Conservation (phyloP, 2,113 vertebrate genomes). For the Helogale parvula region DNA sequence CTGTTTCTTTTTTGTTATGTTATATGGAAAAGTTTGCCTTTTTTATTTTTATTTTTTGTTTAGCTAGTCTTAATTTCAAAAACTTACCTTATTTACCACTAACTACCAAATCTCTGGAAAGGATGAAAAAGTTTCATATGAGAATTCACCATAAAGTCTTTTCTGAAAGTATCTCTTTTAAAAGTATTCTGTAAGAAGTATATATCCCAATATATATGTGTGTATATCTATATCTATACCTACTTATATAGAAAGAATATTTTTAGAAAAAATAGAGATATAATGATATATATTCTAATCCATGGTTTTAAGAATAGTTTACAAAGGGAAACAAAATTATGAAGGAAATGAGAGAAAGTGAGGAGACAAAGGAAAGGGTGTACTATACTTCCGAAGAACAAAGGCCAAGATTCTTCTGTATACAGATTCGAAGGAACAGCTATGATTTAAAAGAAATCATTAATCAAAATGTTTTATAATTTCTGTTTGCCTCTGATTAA, state of each 20-base stretch:
- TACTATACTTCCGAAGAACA: background rate
- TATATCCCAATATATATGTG: background rate
- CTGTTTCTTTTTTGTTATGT: background rate
- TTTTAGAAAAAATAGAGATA: background rate
- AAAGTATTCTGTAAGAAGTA: background rate
- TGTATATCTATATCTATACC: background rate
- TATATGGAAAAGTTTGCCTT: background rate
- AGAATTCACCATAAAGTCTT: background rate
- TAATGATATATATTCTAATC: background rate
- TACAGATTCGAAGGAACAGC: background rate
- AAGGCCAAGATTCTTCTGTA: background rate
- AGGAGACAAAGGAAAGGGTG: background rate
- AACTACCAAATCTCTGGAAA: background rate
- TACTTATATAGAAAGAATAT: background rate
- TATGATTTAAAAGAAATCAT: background rate
- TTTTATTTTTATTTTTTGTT: background rate
- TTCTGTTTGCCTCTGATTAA: constrained; percentile 5
- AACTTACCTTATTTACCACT: background rate
- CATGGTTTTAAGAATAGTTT: background rate
- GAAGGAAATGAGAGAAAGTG: background rate
- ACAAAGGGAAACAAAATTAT: background rate
- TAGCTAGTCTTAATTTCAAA: background rate
- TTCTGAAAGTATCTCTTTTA: background rate
- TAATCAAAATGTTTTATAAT: background rate
- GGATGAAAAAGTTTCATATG: background rate